Evolutionary conservation across 2,797 vertebrate genomes (phyloP).

Genomic region (Pseudopleuronectes americanus): DNA sequence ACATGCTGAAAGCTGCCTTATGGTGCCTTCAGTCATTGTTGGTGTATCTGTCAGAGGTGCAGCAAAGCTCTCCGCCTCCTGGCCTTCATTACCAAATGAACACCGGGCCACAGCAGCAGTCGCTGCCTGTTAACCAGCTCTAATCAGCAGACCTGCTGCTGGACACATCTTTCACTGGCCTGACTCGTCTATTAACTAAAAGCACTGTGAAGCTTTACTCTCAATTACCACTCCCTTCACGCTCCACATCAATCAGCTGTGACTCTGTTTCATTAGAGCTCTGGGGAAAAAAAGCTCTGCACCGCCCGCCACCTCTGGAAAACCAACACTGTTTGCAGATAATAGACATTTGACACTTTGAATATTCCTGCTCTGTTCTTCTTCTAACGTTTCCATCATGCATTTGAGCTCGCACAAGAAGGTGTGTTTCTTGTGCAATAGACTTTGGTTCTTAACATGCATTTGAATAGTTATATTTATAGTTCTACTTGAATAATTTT

Average conservation of each 20-base stretch:
- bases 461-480: too few relatives aligned
- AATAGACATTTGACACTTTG: conserved; percentile 32
- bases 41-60: conserved; percentile 53
- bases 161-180: conserved; percentile 82
- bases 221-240: conserved; percentile 85
- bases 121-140: conserved; percentile 74
- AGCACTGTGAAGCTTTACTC: conserved; percentile 84
- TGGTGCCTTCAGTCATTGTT: conserved; percentile 57
- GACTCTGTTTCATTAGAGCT: conserved; percentile 77
- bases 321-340: conserved; percentile 43
- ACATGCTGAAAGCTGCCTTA: conserved; percentile 60
- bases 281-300: conserved; percentile 46
- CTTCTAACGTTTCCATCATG: conserved; percentile 19
- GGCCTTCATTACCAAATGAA: conserved; percentile 77
- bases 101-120: conserved; percentile 38
- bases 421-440: conserved; percentile 2
- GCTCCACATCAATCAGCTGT: conserved; percentile 79
- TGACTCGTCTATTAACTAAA: conserved; percentile 87
- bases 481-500: not conserved
- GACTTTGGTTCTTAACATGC: not conserved
- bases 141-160: conserved; percentile 78
- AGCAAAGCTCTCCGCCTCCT: conserved; percentile 34
- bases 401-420: conserved; percentile 25
- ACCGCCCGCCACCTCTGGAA: conserved; percentile 42
- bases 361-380: conserved; percentile 39